phyloP scores from a whole-genome alignment of 2,888 invertebrate species.

The Hypomecis punctinalis region DNA sequence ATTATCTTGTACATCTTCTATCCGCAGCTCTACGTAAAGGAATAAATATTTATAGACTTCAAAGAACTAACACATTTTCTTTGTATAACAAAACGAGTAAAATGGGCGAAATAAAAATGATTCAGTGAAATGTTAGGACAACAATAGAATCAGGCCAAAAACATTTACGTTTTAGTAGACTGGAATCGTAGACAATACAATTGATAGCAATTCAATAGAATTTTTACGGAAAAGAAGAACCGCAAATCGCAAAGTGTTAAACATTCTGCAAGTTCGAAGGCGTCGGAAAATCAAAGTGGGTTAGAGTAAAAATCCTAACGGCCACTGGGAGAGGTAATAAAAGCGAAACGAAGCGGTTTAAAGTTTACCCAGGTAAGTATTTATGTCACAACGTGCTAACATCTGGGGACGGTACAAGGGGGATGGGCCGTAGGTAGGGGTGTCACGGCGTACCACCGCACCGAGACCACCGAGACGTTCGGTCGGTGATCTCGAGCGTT shows the following conservation, averaged over 20 bases:
- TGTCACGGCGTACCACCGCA: constrained; percentile 56
- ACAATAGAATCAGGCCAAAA: constrained; percentile 33
- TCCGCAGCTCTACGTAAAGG: constrained; percentile 28
- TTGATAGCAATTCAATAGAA: constrained; percentile 18
- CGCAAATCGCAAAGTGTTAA: constrained; percentile 18
- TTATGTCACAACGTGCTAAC: constrained; percentile 76
- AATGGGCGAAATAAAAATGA: constrained; percentile 36
- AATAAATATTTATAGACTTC: constrained; percentile 37
- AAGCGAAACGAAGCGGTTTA: constrained; percentile 68
- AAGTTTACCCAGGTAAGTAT: constrained; percentile 75
- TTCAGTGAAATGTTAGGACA: constrained; percentile 34
- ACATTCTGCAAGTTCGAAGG: constrained; percentile 19
- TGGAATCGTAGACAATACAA: constrained; percentile 24
- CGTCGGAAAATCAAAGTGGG: constrained; percentile 28
- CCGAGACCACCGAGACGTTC: constrained; percentile 41
- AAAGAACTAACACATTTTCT: constrained; percentile 35
- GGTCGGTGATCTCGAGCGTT: constrained; percentile 59
- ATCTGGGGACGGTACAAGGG: constrained; percentile 65
- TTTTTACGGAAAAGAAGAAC: constrained; percentile 11
- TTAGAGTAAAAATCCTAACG: constrained; percentile 31
- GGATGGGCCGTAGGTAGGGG: constrained; percentile 66
- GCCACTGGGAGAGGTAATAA: constrained; percentile 58
- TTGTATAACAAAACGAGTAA: constrained; percentile 31
- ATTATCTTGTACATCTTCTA: constrained; percentile 32
- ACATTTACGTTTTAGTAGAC: constrained; percentile 29